A percentile compares a stretch with the other conserved stretches of the same genome.
phyloP scores from a whole-genome alignment of 1,140 invertebrate species.

The Harlomillsia oculata region DNA sequence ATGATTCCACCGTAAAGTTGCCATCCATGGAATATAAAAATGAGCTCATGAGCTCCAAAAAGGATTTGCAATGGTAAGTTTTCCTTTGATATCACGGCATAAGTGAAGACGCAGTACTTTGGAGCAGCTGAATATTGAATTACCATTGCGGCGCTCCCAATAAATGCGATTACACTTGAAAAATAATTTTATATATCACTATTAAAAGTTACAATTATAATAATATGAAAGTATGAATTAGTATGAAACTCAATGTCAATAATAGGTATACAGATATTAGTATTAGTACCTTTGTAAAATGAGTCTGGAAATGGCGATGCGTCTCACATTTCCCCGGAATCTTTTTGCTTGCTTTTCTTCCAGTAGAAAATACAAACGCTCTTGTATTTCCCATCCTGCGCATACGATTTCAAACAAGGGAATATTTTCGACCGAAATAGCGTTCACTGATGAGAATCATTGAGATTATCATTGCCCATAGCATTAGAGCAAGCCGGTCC shows the following conservation, averaged over 20 bases:
- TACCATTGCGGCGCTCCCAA: neutral
- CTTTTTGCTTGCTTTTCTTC: neutral
- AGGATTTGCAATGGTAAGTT: neutral
- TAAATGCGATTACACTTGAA: conserved; percentile 7
- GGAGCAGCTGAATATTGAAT: conserved; percentile 10
- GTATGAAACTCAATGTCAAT: too few relatives aligned
- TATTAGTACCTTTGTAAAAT: neutral
- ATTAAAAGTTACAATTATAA: neutral
- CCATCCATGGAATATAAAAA: conserved; percentile 19
- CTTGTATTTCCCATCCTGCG: conserved; percentile 11
- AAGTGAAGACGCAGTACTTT: conserved; percentile 15
- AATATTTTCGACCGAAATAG: conserved; percentile 12
- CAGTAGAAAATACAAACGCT: neutral
- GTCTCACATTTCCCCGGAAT: neutral
- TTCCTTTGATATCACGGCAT: neutral
- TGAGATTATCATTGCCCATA: conserved; percentile 11
- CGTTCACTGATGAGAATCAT: conserved; percentile 5
- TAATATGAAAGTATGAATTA: too few relatives aligned
- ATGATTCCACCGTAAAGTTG: neutral
- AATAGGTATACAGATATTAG: neutral
- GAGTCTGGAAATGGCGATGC: neutral
- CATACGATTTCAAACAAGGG: conserved; percentile 18
- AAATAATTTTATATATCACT: neutral
- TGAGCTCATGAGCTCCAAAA: conserved; percentile 12
- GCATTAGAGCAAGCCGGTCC: conserved; percentile 7